Evolutionary conservation across 2,113 vertebrate genomes (phyloP).

Genomic region (Phoxinus phoxinus): DNA sequence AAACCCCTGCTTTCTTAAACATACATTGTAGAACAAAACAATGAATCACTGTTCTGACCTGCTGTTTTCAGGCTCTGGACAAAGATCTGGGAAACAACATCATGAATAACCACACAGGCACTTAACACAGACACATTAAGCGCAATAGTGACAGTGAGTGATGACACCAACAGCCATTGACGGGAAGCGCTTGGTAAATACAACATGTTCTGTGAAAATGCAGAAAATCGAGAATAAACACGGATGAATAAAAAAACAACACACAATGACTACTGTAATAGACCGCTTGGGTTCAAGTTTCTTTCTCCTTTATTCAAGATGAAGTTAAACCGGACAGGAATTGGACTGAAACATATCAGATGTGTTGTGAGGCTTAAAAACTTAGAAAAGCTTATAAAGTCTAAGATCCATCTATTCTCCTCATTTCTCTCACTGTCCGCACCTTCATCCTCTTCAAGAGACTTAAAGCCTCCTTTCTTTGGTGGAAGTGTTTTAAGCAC

Average conservation of each 20-base stretch:
- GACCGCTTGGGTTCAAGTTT: not conserved
- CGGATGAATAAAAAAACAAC: not conserved
- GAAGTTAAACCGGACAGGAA: constrained; percentile 51
- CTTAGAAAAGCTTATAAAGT: constrained; percentile 62
- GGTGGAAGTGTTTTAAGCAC: constrained; percentile 68
- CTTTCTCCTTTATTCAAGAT: not conserved
- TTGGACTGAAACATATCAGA: constrained; percentile 60
- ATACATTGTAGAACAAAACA: not conserved
- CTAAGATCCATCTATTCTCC: constrained; percentile 59
- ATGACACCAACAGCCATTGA: constrained; percentile 4
- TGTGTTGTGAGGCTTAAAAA: constrained; percentile 62
- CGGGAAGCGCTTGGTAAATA: constrained; percentile 6
- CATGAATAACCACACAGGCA: constrained; percentile 24
- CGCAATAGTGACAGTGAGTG: constrained; percentile 5
- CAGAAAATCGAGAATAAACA: not conserved
- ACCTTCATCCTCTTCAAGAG: constrained; percentile 50
- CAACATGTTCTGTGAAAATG: constrained; percentile 1
- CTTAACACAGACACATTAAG: constrained; percentile 12
- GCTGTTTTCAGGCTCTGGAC: constrained; percentile 27
- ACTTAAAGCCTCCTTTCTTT: constrained; percentile 71
- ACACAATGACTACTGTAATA: not conserved
- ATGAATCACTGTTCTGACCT: constrained; percentile 38
- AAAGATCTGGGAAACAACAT: constrained; percentile 15
- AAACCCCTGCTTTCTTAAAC: constrained; percentile 25
- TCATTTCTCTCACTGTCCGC: not conserved